Conservation (phyloP, 1,140 invertebrate species). For the Temnothorax nylanderi region DNA sequence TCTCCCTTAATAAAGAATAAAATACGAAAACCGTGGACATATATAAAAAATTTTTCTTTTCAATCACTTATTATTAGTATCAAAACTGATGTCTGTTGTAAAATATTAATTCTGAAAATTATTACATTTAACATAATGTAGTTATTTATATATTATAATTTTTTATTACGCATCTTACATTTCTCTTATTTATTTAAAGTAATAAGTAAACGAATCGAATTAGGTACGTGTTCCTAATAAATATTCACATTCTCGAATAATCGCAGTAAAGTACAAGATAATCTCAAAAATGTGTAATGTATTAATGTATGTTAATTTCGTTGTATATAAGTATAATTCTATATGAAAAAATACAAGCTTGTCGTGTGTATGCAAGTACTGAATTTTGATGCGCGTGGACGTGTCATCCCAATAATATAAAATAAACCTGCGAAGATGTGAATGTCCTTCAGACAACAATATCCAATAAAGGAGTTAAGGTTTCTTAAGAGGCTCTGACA, state of each 20-base stretch:
- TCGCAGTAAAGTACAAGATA: background rate
- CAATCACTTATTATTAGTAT: background rate
- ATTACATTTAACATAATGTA: background rate
- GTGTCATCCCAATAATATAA: slow-evolving; percentile 45
- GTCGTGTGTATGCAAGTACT: background rate
- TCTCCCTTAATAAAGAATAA: background rate
- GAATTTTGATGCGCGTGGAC: background rate
- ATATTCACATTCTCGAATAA: background rate
- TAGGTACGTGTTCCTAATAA: background rate
- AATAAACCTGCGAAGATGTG: slow-evolving; percentile 37
- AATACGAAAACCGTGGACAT: background rate
- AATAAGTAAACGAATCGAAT: background rate
- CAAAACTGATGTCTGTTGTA: background rate
- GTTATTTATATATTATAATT: background rate
- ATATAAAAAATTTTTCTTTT: background rate
- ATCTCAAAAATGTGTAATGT: background rate
- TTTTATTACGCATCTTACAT: background rate
- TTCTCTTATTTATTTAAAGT: background rate
- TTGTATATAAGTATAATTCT: background rate
- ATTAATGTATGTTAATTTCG: background rate
- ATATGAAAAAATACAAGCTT: background rate
- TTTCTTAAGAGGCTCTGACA: background rate
- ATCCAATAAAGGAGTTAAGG: slow-evolving; percentile 53
- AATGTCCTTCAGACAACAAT: slow-evolving; percentile 58
- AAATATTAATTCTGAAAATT: background rate